Evolutionary conservation across 37 sponge, comb jelly and placozoan genomes (phyloP), one percentile per base, ranked within the genome.

Genomic region (Spongilla lacustris): DNA sequence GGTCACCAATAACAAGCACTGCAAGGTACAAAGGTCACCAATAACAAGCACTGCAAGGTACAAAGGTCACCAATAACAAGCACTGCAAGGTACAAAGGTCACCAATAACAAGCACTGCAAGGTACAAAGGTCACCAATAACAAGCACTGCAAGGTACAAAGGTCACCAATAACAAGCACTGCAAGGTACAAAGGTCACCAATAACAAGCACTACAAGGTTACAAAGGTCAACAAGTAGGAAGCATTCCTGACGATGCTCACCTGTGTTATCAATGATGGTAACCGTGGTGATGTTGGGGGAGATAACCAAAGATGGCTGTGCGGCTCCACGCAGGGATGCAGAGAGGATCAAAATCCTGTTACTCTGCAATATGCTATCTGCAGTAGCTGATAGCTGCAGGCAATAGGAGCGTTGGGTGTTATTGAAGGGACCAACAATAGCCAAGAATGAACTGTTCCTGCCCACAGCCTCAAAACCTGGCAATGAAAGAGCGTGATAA

Each of bases 1-100:
- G 41, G 41, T n/a, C n/a, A n/a, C 84, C 89, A 79, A 89, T 83
- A 26, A 73, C 84, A 3, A 69, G 21, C 73, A 13, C 88, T 88
- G 72, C 8, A 69, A 32, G 41, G 6, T 41, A 41, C 41, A 41
- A 6, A 6, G 41, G 41, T n/a, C n/a, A n/a, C 84, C 89, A 79
- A 89, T 83, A 26, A 73, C 84, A 3, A 69, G 21, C 73, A 13
- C 88, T 88, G 72, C 8, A 69, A 32, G 41, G 6, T 41, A 41
- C 41, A 41, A 6, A 6, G 41, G 41, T n/a, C n/a, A n/a, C 84
- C 89, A 79, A 89, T 83, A 26, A 73, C 84, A 3, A 69, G 21
- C 73, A 13, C 88, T 88, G 72, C 8, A 69, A 32, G 41, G 6
- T 41, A 41, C 41, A 41, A 6, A 6, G 41, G 41, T n/a, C n/a